phyloP scores from a whole-genome alignment of 2,113 vertebrate species.

The Lanius ludovicianus region DNA sequence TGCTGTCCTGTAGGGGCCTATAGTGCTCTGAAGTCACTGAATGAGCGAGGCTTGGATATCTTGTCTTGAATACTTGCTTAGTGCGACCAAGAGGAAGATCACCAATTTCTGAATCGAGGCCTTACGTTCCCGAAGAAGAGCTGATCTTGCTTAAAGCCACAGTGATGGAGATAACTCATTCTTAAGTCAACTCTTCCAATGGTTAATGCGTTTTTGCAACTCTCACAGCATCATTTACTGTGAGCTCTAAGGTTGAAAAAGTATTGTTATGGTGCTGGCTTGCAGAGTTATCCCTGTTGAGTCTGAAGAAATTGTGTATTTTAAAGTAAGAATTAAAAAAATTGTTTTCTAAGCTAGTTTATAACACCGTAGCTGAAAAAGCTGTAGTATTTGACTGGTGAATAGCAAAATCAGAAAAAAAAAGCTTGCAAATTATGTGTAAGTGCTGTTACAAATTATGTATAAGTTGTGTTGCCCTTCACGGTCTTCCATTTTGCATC shows the following conservation, averaged over 20 bases:
- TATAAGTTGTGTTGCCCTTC: accelerated
- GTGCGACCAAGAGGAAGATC: accelerated
- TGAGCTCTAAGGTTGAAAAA: neutral
- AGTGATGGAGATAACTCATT: neutral
- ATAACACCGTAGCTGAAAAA: neutral
- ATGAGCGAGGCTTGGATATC: accelerated
- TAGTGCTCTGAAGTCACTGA: accelerated
- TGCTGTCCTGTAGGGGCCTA: too few relatives aligned
- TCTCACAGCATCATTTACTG: accelerated
- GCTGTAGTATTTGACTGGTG: neutral
- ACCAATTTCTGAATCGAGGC: accelerated
- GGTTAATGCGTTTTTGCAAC: neutral
- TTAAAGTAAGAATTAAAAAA: neutral
- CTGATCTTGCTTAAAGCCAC: neutral
- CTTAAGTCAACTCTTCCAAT: accelerated
- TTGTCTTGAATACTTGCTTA: neutral
- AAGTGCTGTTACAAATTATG: neutral
- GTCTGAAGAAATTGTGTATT: neutral
- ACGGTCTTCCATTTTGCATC: neutral
- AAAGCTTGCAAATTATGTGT: too few relatives aligned
- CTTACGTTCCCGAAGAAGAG: neutral
- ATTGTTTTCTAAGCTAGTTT: neutral
- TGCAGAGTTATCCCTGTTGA: neutral
- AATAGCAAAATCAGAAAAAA: neutral
- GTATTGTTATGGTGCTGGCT: neutral